Evolutionary conservation across 1,140 invertebrate genomes (phyloP), one percentile per base, ranked within the genome.

Genomic region (Drosophila mojavensis): DNA sequence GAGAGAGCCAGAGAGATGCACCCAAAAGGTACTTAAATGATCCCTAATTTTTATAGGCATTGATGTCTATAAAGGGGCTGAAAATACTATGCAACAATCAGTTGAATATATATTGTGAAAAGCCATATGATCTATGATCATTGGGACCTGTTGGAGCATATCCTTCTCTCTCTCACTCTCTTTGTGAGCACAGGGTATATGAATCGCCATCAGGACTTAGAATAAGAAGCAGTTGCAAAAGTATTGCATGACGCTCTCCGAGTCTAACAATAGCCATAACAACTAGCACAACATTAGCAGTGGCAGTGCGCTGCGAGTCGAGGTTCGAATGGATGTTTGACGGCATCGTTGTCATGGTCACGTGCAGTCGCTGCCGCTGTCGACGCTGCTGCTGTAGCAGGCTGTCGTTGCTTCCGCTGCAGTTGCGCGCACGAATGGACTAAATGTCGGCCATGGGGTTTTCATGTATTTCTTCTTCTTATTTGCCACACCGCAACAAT

Each of bases 341-440:
- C 4, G 65, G 81, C 70, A 76, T 88, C 79, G 79, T 82, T 88
- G 79, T 82, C 82, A 82, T 88, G 82, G 82, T 85, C 82, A 85
- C 82, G 82, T 85, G 75, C 70, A 17, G 43, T 5, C 74, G 83
- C 71, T 63, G 83, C 75, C 79, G 72, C 79, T 75, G 63, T 70
- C 20, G 20, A 24, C 20, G 20, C n/a, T 69, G 83, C 71, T 63
- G 83, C 70, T 79, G 72, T n/a, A n/a, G n/a, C n/a, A n/a, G 28
- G 33, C 33, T 45, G 43, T 4, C 69, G 79, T 66, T 59, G 83
- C 75, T 88, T 79, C 75, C 79, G 66, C 75, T 68, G 59, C 70
- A 63, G 59, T 61, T 78, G 64, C 83, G 65, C 83, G 83, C 83
- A 85, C 79, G 82, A 86, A 78, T 66, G 81, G 81, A 77, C 78